Conservation (phyloP, 1,140 invertebrate genomes). For the Teleogryllus occipitalis region DNA sequence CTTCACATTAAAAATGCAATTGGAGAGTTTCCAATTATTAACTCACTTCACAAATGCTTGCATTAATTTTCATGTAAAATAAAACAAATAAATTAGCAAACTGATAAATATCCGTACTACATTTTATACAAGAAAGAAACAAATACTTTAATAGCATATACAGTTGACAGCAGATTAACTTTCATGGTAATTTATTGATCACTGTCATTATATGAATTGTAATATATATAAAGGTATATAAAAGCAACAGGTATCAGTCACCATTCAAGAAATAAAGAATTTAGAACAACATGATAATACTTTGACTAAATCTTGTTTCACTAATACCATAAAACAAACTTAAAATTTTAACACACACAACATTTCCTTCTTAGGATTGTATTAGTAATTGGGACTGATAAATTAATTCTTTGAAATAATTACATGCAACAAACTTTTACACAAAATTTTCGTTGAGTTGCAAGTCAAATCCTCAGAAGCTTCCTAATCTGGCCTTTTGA, state of each 20-base stretch:
- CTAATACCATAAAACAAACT: neutral
- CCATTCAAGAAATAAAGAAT: neutral
- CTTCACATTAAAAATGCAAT: too few species aligned
- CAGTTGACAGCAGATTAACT: neutral
- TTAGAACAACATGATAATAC: neutral
- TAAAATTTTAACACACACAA: conserved; percentile 2
- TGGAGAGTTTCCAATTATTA: too few species aligned
- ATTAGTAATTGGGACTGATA: neutral
- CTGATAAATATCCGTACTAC: neutral
- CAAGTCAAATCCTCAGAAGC: neutral
- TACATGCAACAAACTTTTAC: neutral
- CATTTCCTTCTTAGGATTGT: neutral
- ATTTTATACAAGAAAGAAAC: neutral
- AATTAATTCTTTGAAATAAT: neutral
- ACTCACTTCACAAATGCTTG: too few species aligned
- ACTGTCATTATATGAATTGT: neutral
- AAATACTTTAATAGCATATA: neutral
- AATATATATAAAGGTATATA: neutral
- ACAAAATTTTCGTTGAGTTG: neutral
- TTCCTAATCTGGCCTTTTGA: neutral
- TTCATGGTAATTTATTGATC: neutral
- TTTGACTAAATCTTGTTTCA: neutral
- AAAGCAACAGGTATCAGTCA: conserved; percentile 1
- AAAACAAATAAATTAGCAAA: neutral
- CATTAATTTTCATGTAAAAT: neutral